phyloP scores from a whole-genome alignment of 1,140 invertebrate species.

The Sitophilus oryzae region DNA sequence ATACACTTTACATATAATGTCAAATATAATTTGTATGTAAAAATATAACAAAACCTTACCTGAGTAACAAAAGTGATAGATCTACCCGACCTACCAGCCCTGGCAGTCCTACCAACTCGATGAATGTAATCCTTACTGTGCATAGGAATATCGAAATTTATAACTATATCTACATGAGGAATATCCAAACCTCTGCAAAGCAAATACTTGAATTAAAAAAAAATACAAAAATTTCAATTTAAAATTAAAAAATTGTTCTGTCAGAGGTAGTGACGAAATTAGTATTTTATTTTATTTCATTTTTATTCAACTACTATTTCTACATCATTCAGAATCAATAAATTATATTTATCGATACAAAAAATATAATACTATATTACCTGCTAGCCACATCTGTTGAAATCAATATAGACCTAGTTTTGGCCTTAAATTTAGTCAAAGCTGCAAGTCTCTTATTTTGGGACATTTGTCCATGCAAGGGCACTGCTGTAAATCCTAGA shows the following conservation, averaged over 20 bases:
- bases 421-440: conserved; percentile 88
- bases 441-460: conserved; percentile 89
- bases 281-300: conserved; percentile 12
- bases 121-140: conserved; percentile 97
- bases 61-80: conserved; percentile 81
- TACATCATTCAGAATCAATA: conserved; percentile 15
- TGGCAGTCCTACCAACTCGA: conserved; percentile 90
- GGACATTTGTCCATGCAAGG: conserved; percentile 96
- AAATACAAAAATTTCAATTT: neutral
- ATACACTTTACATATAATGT: too few species aligned
- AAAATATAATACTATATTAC: conserved; percentile 45
- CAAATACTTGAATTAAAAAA: neutral
- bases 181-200: conserved; percentile 88
- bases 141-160: conserved; percentile 96
- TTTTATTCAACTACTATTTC: conserved; percentile 14
- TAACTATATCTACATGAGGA: conserved; percentile 94
- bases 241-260: neutral
- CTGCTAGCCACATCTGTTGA: conserved; percentile 97
- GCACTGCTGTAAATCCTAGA: conserved; percentile 85
- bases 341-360: neutral
- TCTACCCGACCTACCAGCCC: conserved; percentile 83
- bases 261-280: conserved; percentile 33
- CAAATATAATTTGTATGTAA: too few species aligned
- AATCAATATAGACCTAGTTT: conserved; percentile 80
- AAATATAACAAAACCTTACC: conserved; percentile 48